phyloP scores from a whole-genome alignment of 2,113 vertebrate genomes.

The Gobiocypris rarus region DNA sequence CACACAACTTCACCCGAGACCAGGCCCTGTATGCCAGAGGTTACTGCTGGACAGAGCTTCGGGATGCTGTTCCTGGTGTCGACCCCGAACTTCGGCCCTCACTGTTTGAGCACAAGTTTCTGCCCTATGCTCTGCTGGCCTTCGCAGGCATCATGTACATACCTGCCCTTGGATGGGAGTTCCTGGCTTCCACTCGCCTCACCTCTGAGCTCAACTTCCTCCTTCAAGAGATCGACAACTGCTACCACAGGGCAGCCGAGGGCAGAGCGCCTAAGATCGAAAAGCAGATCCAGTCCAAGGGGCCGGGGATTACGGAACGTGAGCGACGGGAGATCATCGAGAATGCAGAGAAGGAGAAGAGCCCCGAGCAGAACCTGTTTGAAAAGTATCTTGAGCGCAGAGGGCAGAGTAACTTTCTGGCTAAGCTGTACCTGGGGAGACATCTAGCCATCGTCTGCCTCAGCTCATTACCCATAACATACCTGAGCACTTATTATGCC shows the following conservation, averaged over 20 bases:
- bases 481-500: constrained; percentile 93
- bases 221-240: constrained; percentile 99
- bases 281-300: constrained; percentile 99
- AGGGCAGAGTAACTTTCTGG: constrained; percentile 96
- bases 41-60: constrained; percentile 99
- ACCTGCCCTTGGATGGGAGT: constrained; percentile 96
- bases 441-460: constrained; percentile 96
- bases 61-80: constrained; percentile 89
- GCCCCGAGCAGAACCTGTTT: constrained; percentile 97
- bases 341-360: constrained; percentile 98
- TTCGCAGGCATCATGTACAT: constrained; percentile 99
- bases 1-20: constrained; percentile 99
- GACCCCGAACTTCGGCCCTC: constrained; percentile 90
- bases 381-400: constrained; percentile 97
- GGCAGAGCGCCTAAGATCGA: constrained; percentile 98
- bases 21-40: constrained; percentile 98
- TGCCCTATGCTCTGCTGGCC: constrained; percentile 95
- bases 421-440: constrained; percentile 92
- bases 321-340: constrained; percentile 97
- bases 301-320: constrained; percentile 92
- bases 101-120: constrained; percentile 97
- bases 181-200: constrained; percentile 94
- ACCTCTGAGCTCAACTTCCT: constrained; percentile 99
- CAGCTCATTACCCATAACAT: constrained; percentile 94
- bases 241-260: constrained; percentile 97